Evolutionary conservation across 2,888 invertebrate species (phyloP), one percentile per base, ranked within the genome.

Genomic region (Enchytraeus crypticus): DNA sequence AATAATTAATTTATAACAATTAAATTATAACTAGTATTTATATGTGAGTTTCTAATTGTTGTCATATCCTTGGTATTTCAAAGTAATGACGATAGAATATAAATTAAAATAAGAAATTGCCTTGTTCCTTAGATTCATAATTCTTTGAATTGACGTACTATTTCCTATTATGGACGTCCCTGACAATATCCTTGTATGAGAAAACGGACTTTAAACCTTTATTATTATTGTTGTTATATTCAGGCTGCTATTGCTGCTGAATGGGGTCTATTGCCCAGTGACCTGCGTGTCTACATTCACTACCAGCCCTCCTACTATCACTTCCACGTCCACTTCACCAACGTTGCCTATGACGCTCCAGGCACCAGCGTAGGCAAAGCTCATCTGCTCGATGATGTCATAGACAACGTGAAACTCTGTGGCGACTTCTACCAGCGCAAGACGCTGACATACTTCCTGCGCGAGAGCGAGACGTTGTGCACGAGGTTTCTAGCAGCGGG

Each of bases 251-350:
- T 97, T 62, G 75, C 84, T 54, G 83, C 88, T 34, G 89, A 88
- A 71, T 96, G 88, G 80, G 84, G 84, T 18, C 71, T 97, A 1
- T 80, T 84, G 3, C 78, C 82, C 21, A 71, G 72, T 63, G 76
- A 90, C 73, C 78, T 96, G 30, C 84, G 93, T 29, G 84, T 90
- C 64, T 97, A 89, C 77, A 77, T 96, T 0, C 96, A 97, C 78
- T 97, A 97, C 80, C 95, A 92, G 73, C 97, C 97, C 0, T 90
- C 93, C 0, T 98, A 92, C 81, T 96, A 93, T 80, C 95, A 97
- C 76, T 82, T 98, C 0, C 97, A 98, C 77, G 84, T 97, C 0
- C 97, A 98, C 79, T 90, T 95, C 73, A 90, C 90, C 14, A 73
- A 78, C 61, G 77, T 95, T 2, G 71, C 69, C 33, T 71, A 71